A percentile compares a stretch with the other conserved stretches of the same genome.
Conservation (phyloP, 2,888 invertebrate species). For the Drosophila cognata region DNA sequence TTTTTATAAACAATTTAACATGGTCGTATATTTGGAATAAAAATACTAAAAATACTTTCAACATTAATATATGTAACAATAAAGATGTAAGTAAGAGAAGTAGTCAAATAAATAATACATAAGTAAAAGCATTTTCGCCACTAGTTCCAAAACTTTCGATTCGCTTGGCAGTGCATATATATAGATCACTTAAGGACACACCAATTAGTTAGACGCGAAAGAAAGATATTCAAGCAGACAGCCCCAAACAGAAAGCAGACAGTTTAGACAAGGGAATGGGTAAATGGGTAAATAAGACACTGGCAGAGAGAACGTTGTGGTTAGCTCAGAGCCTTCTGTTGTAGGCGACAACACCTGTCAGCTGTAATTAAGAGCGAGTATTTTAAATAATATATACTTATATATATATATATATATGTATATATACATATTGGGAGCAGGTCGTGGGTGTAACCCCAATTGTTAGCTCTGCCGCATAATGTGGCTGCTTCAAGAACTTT, state of each 20-base stretch:
- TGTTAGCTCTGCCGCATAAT: slow-evolving; percentile 32
- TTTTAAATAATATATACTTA: slow-evolving; percentile 12
- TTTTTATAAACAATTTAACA: no score
- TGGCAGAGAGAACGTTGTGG: slow-evolving; percentile 15
- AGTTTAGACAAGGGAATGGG: background rate
- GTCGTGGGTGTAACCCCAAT: slow-evolving; percentile 37
- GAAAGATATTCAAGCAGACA: background rate
- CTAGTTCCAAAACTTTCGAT: background rate
- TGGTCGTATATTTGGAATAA: no score
- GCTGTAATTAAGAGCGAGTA: slow-evolving; percentile 50
- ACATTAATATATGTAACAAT: no score
- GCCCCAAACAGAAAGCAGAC: background rate
- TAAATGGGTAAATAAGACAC: background rate
- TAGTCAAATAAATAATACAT: no score
- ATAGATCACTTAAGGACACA: slow-evolving; percentile 5
- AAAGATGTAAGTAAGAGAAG: no score
- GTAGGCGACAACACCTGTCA: slow-evolving; percentile 56
- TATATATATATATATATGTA: background rate
- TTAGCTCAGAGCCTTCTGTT: slow-evolving; percentile 7
- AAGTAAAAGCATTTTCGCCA: background rate
- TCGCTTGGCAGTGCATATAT: background rate
- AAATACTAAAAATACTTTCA: no score
- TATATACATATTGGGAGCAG: slow-evolving; percentile 1
- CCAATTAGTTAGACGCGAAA: slow-evolving; percentile 1
- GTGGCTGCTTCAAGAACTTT: slow-evolving; percentile 29